Evolutionary conservation across 2,888 invertebrate species (phyloP).

Genomic region (Drosophila prostipennis): DNA sequence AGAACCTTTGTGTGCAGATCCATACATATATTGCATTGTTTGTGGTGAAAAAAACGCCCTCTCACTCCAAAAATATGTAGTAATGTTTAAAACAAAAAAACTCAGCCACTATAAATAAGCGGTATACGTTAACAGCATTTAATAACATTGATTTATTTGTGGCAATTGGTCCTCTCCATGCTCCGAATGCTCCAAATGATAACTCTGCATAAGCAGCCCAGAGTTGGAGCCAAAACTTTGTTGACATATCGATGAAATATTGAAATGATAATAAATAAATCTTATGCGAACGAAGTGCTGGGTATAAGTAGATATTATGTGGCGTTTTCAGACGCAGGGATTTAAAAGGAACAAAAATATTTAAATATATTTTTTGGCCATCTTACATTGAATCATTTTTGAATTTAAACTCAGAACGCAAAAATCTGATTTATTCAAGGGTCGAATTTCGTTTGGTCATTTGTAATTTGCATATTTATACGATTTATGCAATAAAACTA

Average conservation of each 20-base stretch:
- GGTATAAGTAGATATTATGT: not conserved
- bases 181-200: slow-evolving; percentile 23
- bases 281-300: not conserved
- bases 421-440: not conserved
- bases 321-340: too few species aligned
- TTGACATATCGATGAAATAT: slow-evolving; percentile 14
- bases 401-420: too few species aligned
- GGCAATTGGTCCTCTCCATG: slow-evolving; percentile 13
- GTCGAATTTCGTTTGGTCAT: not conserved
- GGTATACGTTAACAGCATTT: slow-evolving; percentile 54
- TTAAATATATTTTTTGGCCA: too few species aligned
- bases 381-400: not conserved
- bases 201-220: slow-evolving; percentile 9
- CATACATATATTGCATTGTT: not conserved
- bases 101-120: slow-evolving; percentile 17
- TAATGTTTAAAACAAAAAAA: slow-evolving; percentile 23
- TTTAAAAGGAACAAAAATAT: too few species aligned
- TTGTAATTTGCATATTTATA: too few species aligned
- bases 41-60: not conserved
- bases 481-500: too few species aligned
- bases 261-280: slow-evolving; percentile 17
- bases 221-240: slow-evolving; percentile 8
- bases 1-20: not conserved
- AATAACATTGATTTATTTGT: slow-evolving; percentile 69
- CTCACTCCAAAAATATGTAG: not conserved